Evolutionary conservation across 2,113 vertebrate species (phyloP), one percentile per base, ranked within the genome.

Genomic region (Poecilia latipinna): DNA sequence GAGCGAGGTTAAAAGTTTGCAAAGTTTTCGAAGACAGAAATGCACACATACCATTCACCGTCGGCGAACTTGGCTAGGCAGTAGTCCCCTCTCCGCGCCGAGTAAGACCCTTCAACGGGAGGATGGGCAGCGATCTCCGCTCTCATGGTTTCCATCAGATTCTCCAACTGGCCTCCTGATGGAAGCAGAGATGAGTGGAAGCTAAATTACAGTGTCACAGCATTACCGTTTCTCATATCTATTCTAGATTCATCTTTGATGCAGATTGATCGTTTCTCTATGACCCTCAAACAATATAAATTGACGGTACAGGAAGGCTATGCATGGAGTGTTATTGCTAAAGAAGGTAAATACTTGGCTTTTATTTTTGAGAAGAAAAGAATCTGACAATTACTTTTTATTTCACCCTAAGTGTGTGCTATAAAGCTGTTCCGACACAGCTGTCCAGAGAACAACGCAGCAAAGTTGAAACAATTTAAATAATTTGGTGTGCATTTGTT

Each of bases 21-120:
- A n/a, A 57, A 3, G 19, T 29, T 28, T 28, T 42, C 31, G 17
- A 60, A 26, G 0, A 61, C 29, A 32, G 54, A 60, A 39, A 61
- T 15, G 12, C 32, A 31, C 22, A 57, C 94, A 93, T 82, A 98
- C 97, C 98, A 99, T 87, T 99, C 98, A 73, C 96, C 97, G 0
- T 99, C 98, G 3, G 96, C 95, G 13, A 98, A 98, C 86, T 97
- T 98, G 93, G 98, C 96, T 72, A 99, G 96, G 93, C 98, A 98
- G 96, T 96, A 95, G 65, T 98, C 97, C 0, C 97, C 97, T 0
- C 97, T 91, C 83, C 96, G 97, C 0, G 97, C 94, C 1, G 90
- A 12, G 4, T 95, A 98, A 61, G 97, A 95, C 3, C 98, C 98
- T 90, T 98, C 97, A 29, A 98, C 92, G 0, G 98, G 97, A 0